These are phyloP conservation scores for Luperina nickerlii DNA, from an alignment of 2,888 invertebrate species.

Conservation along the genomic window DNA sequence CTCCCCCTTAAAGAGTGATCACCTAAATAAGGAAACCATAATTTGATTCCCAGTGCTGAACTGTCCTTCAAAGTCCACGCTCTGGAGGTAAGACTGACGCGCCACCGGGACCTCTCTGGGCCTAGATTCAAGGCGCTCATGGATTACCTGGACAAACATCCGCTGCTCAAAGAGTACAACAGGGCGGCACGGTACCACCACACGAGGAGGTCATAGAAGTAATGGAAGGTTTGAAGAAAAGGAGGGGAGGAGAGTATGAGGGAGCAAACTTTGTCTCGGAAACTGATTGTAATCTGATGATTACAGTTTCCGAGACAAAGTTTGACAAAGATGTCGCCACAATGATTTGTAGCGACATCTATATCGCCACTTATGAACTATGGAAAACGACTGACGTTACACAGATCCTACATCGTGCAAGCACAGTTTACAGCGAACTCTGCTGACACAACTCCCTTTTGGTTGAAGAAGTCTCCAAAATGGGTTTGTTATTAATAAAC, in stretches of 20 bases:
- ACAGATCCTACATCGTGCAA: background rate
- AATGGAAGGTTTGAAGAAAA: no score
- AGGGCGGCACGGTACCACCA: constrained; percentile 66
- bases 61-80: constrained; percentile 89
- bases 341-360: constrained; percentile 9
- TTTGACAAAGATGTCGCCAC: no score
- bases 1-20: background rate
- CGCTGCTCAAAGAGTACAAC: constrained; percentile 81
- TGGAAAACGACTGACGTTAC: background rate
- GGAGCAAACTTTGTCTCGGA: background rate
- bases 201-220: constrained; percentile 9
- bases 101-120: constrained; percentile 91
- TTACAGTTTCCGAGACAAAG: no score
- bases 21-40: background rate
- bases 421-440: background rate
- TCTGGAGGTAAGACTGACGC: constrained; percentile 91
- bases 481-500: background rate
- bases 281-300: background rate
- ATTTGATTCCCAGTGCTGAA: constrained; percentile 77
- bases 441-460: background rate
- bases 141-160: constrained; percentile 84
- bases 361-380: background rate
- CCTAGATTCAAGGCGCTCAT: constrained; percentile 83
- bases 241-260: background rate
- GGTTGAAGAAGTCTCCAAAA: background rate